These are phyloP conservation scores for Ardeotis arabs DNA, from an alignment of 2,113 vertebrate genomes.

Conservation along the genomic window DNA sequence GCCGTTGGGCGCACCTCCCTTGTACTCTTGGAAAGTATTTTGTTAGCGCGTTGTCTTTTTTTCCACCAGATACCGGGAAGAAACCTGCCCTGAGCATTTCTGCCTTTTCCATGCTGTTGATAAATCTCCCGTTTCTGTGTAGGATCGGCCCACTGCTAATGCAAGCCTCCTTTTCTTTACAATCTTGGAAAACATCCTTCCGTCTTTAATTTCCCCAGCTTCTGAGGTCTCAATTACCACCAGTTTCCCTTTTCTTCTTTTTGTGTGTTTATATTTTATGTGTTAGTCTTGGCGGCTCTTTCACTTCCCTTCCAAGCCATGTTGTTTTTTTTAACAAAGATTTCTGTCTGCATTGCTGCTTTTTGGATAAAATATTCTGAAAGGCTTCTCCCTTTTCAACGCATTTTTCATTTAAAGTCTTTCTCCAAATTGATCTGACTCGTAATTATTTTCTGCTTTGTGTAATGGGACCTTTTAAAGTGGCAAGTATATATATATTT, in stretches of 20 bases:
- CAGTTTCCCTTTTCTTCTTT: constrained; percentile 2
- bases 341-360: not conserved
- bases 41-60: not conserved
- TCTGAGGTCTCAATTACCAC: not conserved
- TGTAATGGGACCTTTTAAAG: not conserved
- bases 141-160: not conserved
- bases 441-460: not conserved
- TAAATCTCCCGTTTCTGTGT: not conserved
- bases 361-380: not conserved
- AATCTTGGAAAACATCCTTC: not conserved
- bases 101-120: not conserved
- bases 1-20: not conserved
- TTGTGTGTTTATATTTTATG: not conserved
- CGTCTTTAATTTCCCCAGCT: not conserved
- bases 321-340: not conserved
- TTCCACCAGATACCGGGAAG: not conserved
- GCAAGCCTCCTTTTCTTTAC: not conserved
- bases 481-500: not conserved
- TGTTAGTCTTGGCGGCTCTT: not conserved
- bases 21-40: not conserved
- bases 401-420: not conserved
- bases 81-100: not conserved
- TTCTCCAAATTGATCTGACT: not conserved
- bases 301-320: not conserved
- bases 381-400: not conserved